Evolutionary conservation across 2,113 vertebrate species (phyloP), one percentile per base, ranked within the genome.

Genomic region (Oreocharis arfaki): DNA sequence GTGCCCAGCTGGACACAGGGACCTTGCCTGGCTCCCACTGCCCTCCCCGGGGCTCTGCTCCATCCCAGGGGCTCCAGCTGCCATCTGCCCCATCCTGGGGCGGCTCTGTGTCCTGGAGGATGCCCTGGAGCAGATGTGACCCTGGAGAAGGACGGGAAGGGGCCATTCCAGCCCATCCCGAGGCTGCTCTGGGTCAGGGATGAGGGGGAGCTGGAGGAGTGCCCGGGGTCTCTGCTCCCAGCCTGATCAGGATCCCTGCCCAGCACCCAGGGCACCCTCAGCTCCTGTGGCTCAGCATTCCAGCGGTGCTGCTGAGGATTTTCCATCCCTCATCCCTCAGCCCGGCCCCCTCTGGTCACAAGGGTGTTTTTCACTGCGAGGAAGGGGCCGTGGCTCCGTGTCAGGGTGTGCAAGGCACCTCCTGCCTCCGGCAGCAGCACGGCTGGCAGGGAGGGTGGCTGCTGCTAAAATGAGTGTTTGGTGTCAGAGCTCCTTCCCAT

Each of bases 391-490:
- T 22, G 91, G 46, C 85, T 53, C 44, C 4, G 76, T 73, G 87
- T 28, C 14, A 2, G 78, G 63, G 22, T 1, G 35, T 68, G 22
- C 74, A 11, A 73, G 84, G 84, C 76, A 37, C 56, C 71, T n/a
- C 5, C 77, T 55, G 80, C 69, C 91, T 50, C 84, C 21, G 1
- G 32, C 82, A 46, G 50, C 67, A 6, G 57, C 85, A 30, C 47
- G 28, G 75, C 35, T 16, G 73, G 32, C 22, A 19, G n/a, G 8
- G 74, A 73, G 30, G 37, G 35, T 11, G 56, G 61, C 63, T 26
- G 37, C 53, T 27, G 15, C 14, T 33, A 10, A 35, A 32, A 30
- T 0, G 7, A 23, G 27, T 0, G 4, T 32, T 71, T 49, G n/a
- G 2, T 1, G 11, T 10, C 49, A 22, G 35, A 6, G 21, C n/a